Conservation (phyloP, 2,113 vertebrate species). For the Podarcis cretensis region DNA sequence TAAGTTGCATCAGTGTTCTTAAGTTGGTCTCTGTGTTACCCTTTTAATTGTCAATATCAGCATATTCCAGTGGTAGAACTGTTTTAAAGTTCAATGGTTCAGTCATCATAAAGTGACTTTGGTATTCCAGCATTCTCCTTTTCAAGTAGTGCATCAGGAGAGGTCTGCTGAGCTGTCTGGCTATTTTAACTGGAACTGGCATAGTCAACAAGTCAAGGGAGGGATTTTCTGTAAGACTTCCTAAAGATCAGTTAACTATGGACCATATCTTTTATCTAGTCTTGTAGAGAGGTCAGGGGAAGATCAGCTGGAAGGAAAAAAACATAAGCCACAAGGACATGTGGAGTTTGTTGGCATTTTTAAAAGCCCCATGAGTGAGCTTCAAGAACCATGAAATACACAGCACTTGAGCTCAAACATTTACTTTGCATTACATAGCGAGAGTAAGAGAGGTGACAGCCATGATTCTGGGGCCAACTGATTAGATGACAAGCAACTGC, state of each 20-base stretch:
- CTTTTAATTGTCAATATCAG: neutral
- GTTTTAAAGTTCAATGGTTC: neutral
- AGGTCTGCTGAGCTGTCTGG: neutral
- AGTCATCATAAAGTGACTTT: neutral
- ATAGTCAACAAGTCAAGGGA: neutral
- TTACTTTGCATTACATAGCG: neutral
- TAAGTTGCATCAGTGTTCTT: neutral
- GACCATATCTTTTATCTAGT: neutral
- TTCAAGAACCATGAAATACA: neutral
- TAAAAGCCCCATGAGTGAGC: neutral
- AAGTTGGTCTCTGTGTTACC: neutral
- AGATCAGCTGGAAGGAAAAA: neutral
- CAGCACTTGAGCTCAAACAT: too few relatives aligned
- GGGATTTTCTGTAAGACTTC: neutral
- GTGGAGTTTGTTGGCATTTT: neutral
- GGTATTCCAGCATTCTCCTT: neutral
- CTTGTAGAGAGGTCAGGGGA: neutral
- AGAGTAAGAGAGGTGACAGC: neutral
- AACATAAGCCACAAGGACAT: neutral
- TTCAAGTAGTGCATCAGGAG: neutral
- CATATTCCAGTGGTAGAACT: neutral
- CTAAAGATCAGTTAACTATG: neutral
- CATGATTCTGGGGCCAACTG: neutral
- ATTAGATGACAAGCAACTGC: neutral
- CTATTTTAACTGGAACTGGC: neutral